These are phyloP conservation scores for Agriopis aurantiaria DNA, from an alignment of 2,888 invertebrate species.

Conservation along the genomic window DNA sequence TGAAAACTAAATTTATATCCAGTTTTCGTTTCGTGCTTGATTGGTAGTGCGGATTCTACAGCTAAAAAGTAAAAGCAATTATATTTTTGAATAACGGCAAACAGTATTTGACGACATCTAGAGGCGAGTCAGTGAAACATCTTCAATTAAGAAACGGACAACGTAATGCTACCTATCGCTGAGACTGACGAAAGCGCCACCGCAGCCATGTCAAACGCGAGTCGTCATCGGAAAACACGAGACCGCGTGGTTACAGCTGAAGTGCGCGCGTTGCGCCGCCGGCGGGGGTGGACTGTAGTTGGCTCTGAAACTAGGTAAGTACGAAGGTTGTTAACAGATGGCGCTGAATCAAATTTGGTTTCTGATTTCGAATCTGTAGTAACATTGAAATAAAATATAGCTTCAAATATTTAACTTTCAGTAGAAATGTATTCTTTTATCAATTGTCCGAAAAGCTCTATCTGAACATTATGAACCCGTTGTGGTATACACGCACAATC, in stretches of 20 bases:
- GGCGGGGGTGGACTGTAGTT: slow-evolving; percentile 92
- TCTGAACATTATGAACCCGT: not conserved
- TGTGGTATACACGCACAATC: not conserved
- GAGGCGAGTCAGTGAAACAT: slow-evolving; percentile 40
- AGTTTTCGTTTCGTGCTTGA: too few relatives aligned
- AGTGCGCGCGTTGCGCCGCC: slow-evolving; percentile 84
- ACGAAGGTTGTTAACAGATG: slow-evolving; percentile 61
- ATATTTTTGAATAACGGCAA: slow-evolving; percentile 1
- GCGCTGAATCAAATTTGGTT: slow-evolving; percentile 50
- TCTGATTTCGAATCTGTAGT: not conserved
- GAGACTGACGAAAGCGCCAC: slow-evolving; percentile 78
- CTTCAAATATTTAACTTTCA: too few relatives aligned
- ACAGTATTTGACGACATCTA: slow-evolving; percentile 60
- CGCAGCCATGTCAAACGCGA: slow-evolving; percentile 55
- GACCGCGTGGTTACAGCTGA: slow-evolving; percentile 80
- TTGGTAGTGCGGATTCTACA: too few relatives aligned
- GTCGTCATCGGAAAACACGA: slow-evolving; percentile 71
- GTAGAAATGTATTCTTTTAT: not conserved
- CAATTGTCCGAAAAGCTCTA: not conserved
- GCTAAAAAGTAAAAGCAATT: too few relatives aligned
- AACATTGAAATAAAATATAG: not conserved
- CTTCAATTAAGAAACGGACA: slow-evolving; percentile 37
- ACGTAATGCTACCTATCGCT: slow-evolving; percentile 76
- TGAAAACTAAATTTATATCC: too few relatives aligned
- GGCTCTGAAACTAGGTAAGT: slow-evolving; percentile 91